A percentile compares a stretch with the other conserved stretches of the same genome.
These are phyloP conservation scores for Drosophila helvetica DNA, from an alignment of 2,888 invertebrate species.

Conservation along the genomic window DNA sequence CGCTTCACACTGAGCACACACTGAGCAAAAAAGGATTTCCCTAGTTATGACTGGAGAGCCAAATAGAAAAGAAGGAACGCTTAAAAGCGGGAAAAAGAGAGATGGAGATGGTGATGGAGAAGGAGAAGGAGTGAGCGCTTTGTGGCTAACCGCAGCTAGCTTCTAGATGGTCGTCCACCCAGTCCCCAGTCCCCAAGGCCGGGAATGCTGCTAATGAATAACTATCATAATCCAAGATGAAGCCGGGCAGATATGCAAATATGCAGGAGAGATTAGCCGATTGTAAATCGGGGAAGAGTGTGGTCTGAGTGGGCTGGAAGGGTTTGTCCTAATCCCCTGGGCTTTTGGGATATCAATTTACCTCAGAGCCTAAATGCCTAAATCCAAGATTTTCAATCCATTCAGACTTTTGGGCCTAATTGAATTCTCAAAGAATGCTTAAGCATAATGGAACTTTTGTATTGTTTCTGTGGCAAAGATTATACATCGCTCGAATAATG, in stretches of 20 bases:
- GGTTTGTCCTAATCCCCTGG: conserved; percentile 1
- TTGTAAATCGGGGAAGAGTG: conserved; percentile 11
- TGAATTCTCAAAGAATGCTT: background rate
- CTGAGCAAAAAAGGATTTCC: conserved; percentile 70
- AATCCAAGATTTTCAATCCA: background rate
- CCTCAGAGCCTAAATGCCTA: background rate
- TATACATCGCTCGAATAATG: too few species aligned
- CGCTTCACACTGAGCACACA: conserved; percentile 41
- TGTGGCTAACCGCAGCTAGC: conserved; percentile 48
- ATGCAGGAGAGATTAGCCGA: conserved; percentile 39
- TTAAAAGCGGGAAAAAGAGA: conserved; percentile 11
- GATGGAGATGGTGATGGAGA: too few species aligned
- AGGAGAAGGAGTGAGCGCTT: conserved; percentile 13
- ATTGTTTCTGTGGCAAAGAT: too few species aligned
- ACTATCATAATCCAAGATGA: conserved; percentile 46
- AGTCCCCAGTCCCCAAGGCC: conserved; percentile 8
- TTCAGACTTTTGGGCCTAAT: background rate
- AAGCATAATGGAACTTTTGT: too few species aligned
- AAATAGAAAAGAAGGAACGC: background rate
- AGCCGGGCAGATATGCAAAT: conserved; percentile 51
- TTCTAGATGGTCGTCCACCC: conserved; percentile 52
- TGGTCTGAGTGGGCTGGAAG: background rate
- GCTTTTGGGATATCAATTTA: conserved; percentile 7
- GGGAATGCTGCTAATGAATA: conserved; percentile 61
- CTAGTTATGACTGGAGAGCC: conserved; percentile 31